These are phyloP conservation scores for Alaudala cheleensis DNA, from an alignment of 2,113 vertebrate genomes.

Conservation along the genomic window DNA sequence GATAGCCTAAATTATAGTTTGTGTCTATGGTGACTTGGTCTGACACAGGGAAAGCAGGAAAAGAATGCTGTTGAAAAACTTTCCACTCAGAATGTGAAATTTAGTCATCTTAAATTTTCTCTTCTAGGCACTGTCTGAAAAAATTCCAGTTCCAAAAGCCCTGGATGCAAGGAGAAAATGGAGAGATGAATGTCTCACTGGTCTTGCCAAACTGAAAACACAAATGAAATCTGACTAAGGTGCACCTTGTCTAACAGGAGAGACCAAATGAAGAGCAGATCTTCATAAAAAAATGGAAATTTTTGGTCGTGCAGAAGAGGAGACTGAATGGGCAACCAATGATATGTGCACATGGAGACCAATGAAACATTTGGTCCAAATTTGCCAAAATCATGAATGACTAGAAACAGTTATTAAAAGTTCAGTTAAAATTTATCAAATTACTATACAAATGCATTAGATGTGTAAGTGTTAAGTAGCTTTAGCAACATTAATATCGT, in stretches of 20 bases:
- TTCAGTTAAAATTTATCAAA: neutral
- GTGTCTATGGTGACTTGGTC: neutral
- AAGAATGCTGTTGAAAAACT: neutral
- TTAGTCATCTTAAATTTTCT: neutral
- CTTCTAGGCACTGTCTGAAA: slow-evolving; percentile 83
- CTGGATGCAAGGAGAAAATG: slow-evolving; percentile 82
- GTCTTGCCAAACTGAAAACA: slow-evolving; percentile 85
- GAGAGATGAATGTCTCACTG: slow-evolving; percentile 85
- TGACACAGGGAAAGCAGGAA: neutral
- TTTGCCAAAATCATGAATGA: neutral
- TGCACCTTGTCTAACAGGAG: neutral
- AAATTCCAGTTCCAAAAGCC: slow-evolving; percentile 78
- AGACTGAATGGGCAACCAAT: neutral
- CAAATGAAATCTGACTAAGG: slow-evolving; percentile 64
- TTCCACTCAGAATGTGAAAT: neutral
- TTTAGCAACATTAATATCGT: neutral
- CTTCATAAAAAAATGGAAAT: neutral
- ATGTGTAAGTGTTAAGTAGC: neutral
- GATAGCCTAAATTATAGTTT: neutral
- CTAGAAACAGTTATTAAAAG: neutral
- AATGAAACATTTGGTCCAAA: neutral
- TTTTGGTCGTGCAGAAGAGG: neutral
- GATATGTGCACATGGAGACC: neutral
- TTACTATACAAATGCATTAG: neutral
- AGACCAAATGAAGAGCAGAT: neutral